Conservation (phyloP, 2,113 vertebrate genomes). For the Herpetotheres cachinnans region DNA sequence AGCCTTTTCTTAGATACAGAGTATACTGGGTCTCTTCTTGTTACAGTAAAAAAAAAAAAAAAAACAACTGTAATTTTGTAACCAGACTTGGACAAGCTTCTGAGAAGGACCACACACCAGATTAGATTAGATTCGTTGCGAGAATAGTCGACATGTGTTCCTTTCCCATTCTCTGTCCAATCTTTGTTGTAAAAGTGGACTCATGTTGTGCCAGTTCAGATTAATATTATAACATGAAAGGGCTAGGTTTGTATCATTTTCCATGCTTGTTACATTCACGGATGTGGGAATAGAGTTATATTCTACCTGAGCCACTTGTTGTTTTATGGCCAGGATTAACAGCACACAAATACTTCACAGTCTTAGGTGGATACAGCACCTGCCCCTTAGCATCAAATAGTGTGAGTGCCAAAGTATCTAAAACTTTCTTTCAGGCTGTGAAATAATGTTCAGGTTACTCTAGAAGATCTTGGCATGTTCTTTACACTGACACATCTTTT, state of each 20-base stretch:
- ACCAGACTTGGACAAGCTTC: slow-evolving; percentile 46
- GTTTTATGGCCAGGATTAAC: neutral
- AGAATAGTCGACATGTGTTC: slow-evolving; percentile 29
- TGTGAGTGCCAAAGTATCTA: neutral
- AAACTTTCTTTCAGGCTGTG: neutral
- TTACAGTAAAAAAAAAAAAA: neutral
- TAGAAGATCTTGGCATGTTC: neutral
- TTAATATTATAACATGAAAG: slow-evolving; percentile 65
- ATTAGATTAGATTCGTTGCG: slow-evolving; percentile 54
- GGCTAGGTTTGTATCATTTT: slow-evolving; percentile 44
- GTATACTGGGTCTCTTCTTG: neutral
- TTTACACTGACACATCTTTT: slow-evolving; percentile 3
- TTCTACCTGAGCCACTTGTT: slow-evolving; percentile 22
- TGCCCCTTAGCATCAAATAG: neutral
- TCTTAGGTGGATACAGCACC: neutral
- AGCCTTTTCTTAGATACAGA: neutral
- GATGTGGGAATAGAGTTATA: slow-evolving; percentile 21
- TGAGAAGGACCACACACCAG: slow-evolving; percentile 52
- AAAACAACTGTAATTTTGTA: slow-evolving; percentile 34
- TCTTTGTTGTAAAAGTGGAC: slow-evolving; percentile 47
- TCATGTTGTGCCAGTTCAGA: slow-evolving; percentile 65
- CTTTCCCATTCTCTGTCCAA: slow-evolving; percentile 42
- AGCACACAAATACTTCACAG: slow-evolving; percentile 9
- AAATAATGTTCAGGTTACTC: neutral
- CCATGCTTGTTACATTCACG: neutral